Base-by-base conservation (phyloP, 2,797 vertebrate species). In the Todus mexicanus region DNA sequence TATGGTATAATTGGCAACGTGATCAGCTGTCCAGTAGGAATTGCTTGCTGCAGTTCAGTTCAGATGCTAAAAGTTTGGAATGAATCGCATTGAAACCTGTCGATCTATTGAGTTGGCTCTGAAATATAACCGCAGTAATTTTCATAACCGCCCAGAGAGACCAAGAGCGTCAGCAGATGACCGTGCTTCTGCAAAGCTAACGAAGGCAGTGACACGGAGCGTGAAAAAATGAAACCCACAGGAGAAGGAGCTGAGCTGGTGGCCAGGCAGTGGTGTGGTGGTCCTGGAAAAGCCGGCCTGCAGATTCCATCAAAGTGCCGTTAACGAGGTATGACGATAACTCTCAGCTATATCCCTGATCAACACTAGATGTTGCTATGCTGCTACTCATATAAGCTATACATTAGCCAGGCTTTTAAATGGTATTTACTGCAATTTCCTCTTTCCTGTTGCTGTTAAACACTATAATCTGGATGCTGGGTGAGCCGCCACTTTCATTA, bases 321-420 rank as follows among this genome's bases (percentile, higher is more conserved):
- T 50, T 61, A 84, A 60, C 6, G 51, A 83, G 47, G n/a, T 14
- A 4, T 21, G 45, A 12, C 0, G 2, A 35, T 56, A 71, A 51
- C 71, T 84, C 77, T 54, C 82, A 97, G 96, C 96, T 95, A 96
- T 97, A 90, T 96, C 95, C 74, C 54, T 5, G 7, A 85, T 86
- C 96, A 66, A 96, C 97, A 96, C 97, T 97, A 98, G 97, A 96
- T 97, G 98, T 89, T 97, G 97, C 97, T 97, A 48, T 97, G 92
- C 94, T 79, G 96, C 97, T 97, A 31, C 95, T 95, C 94, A 94
- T 96, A 95, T 59, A 79, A 95, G 45, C 90, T 93, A 92, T 91
- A 94, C 64, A 4, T 96, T 93, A 78, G 53, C 2, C 3, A n/a
- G 70, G 35, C n/a, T 92, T 92, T 66, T 15, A 70, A 91, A 76